These are phyloP conservation scores for Callaeas wilsoni DNA, from an alignment of 2,113 vertebrate genomes.

Conservation along the genomic window DNA sequence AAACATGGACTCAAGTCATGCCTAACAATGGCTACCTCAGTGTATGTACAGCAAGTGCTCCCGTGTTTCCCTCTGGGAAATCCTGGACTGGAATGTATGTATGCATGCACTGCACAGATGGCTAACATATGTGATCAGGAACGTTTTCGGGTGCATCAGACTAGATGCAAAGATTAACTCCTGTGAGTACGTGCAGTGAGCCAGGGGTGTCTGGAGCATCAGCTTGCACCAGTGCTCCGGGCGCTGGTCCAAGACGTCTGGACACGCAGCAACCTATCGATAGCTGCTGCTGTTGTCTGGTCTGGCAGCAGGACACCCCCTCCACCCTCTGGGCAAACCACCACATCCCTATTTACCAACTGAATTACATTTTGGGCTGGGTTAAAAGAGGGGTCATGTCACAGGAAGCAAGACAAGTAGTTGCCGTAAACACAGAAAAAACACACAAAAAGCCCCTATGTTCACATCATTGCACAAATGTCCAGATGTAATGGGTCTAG, in stretches of 20 bases:
- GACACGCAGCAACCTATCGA: accelerated
- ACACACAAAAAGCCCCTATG: background rate
- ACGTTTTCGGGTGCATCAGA: background rate
- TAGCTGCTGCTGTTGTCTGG: background rate
- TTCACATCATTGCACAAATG: background rate
- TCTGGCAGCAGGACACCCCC: background rate
- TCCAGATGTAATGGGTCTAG: background rate
- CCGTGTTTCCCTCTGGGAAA: background rate
- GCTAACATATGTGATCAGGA: background rate
- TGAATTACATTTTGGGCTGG: background rate
- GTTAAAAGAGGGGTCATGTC: background rate
- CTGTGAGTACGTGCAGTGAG: background rate
- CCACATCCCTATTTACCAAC: background rate
- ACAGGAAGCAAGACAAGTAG: background rate
- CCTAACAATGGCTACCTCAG: background rate
- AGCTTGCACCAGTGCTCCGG: background rate
- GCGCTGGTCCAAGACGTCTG: background rate
- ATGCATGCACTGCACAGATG: background rate
- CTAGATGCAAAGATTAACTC: background rate
- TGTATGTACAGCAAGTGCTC: background rate
- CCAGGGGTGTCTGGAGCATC: background rate
- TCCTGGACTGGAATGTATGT: background rate
- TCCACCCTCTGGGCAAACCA: background rate
- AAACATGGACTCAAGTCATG: background rate
- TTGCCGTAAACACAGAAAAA: background rate